phyloP scores from a whole-genome alignment of 2,113 vertebrate genomes.

The Ancistrus triradiatus region DNA sequence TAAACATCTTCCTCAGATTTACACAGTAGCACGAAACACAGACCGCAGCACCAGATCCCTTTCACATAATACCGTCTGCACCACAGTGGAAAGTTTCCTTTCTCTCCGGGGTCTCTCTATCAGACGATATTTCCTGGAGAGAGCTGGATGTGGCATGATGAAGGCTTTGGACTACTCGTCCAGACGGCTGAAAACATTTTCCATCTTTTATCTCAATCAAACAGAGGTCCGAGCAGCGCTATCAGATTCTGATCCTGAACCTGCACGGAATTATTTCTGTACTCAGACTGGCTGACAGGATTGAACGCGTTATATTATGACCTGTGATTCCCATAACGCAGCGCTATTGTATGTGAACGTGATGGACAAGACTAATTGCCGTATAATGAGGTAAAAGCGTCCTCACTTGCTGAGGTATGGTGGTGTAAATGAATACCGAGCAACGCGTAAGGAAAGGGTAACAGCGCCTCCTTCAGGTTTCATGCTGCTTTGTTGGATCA shows the following conservation, averaged over 20 bases:
- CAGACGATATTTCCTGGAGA: constrained; percentile 10
- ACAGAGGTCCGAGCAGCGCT: neutral
- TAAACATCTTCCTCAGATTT: constrained; percentile 9
- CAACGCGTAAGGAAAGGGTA: neutral
- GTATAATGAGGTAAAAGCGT: constrained; percentile 22
- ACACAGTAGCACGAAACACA: constrained; percentile 10
- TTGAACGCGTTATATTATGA: constrained; percentile 8
- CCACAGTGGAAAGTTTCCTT: constrained; percentile 14
- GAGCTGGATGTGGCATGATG: constrained; percentile 20
- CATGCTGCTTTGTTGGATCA: neutral
- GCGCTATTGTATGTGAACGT: constrained; percentile 5
- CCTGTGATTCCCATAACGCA: neutral
- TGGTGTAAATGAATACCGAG: neutral
- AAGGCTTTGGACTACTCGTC: neutral
- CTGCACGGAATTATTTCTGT: neutral
- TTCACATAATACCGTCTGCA: neutral
- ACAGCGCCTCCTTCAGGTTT: constrained; percentile 27
- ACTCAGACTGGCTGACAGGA: neutral
- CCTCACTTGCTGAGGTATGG: neutral
- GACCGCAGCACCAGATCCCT: neutral
- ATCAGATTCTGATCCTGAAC: neutral
- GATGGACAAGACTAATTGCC: constrained; percentile 17
- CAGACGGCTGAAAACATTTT: constrained; percentile 14
- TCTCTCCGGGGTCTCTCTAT: neutral
- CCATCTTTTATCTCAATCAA: neutral